A percentile compares a stretch with the other conserved stretches of the same genome.
Evolutionary conservation across 2,113 vertebrate genomes (phyloP).

Genomic region (Nycticorax nycticorax): DNA sequence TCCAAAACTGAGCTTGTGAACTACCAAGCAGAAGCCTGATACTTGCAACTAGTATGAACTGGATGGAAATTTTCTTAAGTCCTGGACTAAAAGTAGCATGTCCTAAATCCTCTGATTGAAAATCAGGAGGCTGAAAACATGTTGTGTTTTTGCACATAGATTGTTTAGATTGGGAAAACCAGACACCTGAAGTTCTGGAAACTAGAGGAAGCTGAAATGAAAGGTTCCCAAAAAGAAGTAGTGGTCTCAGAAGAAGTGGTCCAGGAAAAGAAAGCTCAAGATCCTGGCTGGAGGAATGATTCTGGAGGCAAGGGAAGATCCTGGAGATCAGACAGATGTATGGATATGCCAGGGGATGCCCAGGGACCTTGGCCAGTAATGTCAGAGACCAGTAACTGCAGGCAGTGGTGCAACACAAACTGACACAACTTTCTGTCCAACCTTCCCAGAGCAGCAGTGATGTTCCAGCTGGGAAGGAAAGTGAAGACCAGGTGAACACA

Average conservation of each 20-base stretch:
- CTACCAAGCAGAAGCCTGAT: neutral
- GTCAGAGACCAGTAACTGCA: neutral
- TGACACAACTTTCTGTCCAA: neutral
- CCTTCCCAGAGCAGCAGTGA: neutral
- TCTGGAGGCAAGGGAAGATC: neutral
- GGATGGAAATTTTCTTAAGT: neutral
- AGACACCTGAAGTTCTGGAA: neutral
- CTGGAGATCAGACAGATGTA: neutral
- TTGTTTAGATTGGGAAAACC: neutral
- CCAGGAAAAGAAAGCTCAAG: neutral
- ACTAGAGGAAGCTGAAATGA: neutral
- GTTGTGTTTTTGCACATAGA: neutral
- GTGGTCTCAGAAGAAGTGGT: neutral
- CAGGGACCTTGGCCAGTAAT: neutral
- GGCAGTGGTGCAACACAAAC: neutral
- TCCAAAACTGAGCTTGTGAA: neutral
- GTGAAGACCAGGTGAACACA: neutral
- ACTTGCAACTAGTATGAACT: neutral
- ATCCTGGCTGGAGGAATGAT: neutral
- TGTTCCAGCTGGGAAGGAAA: neutral
- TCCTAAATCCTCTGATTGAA: neutral
- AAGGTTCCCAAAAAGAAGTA: neutral
- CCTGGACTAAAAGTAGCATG: neutral
- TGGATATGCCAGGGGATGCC: neutral
- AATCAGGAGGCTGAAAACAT: neutral